Evolutionary conservation across 2,888 invertebrate genomes (phyloP).

Genomic region (Pseudoips prasinana): DNA sequence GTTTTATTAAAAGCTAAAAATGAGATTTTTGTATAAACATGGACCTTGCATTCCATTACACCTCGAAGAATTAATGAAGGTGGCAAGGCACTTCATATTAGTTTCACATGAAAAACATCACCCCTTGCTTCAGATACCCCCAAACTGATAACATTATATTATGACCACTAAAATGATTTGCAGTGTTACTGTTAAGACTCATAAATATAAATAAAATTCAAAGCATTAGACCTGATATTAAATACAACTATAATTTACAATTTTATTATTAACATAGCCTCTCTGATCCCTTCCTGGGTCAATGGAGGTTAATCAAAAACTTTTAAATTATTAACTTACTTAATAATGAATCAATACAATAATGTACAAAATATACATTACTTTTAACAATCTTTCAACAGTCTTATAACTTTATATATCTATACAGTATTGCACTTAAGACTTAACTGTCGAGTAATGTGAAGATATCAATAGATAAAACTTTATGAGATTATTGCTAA

Average conservation of each 20-base stretch:
- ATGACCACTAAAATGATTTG: conserved; percentile 30
- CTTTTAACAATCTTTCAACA: conserved; percentile 76
- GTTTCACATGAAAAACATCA: too few relatives aligned
- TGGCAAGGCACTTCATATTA: too few relatives aligned
- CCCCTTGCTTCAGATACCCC: too few relatives aligned
- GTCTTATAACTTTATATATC: conserved; percentile 77
- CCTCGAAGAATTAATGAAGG: too few relatives aligned
- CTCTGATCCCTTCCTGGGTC: conserved; percentile 41
- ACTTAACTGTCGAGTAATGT: conserved; percentile 38
- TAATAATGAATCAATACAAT: conserved; percentile 66
- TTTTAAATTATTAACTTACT: conserved; percentile 59
- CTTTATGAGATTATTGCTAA: conserved; percentile 33
- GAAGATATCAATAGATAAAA: conserved; percentile 35
- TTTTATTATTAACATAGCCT: conserved; percentile 55
- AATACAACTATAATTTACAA: conserved; percentile 36
- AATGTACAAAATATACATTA: conserved; percentile 80
- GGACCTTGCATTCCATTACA: too few relatives aligned
- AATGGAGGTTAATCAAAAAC: conserved; percentile 55
- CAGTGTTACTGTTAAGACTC: conserved; percentile 23
- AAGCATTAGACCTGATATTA: conserved; percentile 38
- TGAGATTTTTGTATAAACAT: too few relatives aligned
- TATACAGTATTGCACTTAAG: conserved; percentile 76
- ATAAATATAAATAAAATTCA: conserved; percentile 35
- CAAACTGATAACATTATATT: conserved; percentile 24
- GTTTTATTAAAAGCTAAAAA: too few relatives aligned